Evolutionary conservation across 2,888 invertebrate species (phyloP), one percentile per base, ranked within the genome.

Genomic region (Euphydryas editha): DNA sequence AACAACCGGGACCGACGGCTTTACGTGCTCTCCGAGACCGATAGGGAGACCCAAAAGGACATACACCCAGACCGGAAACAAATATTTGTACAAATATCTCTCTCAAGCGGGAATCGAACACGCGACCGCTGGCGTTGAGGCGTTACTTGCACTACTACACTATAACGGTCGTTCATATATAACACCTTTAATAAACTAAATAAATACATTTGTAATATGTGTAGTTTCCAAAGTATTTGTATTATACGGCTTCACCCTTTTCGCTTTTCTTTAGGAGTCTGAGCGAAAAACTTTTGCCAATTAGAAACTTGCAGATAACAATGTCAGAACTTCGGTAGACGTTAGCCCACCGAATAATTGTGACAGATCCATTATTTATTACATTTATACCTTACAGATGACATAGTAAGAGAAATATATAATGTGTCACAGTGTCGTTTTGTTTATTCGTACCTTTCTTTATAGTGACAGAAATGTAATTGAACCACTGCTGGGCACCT

Each of bases 231-330:
- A 59, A 67, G 55, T 62, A 62, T 67, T 62, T 62, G 49, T 67
- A 67, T 55, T 59, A 59, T 64, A 64, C 57, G 49, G 51, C 15
- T 39, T 57, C 30, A 55, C 65, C 65, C 68, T 65, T 68, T 65
- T 62, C 63, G 20, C 62, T 62, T 76, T 79, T 66, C 70, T 70
- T 68, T 68, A 65, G 64, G 71, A 67, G 59, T 56, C 72, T 68
- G 68, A 75, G 70, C 72, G 73, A 71, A 72, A 73, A 81, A 82
- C 75, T 81, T 81, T 78, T 75, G 67, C 80, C 81, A 81, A 82
- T 81, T 81, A 82, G 76, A 74, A 74, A 72, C 72, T 75, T 70
- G 71, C 72, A 71, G 77, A 78, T 80, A 80, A 77, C 78, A 76
- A 76, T 76, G 75, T 81, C 79, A 77, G 73, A 81, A 81, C 78